Evolutionary conservation across 1,140 invertebrate species (phyloP), one percentile per base, ranked within the genome.

Genomic region (Pseudobourletiella spinata): DNA sequence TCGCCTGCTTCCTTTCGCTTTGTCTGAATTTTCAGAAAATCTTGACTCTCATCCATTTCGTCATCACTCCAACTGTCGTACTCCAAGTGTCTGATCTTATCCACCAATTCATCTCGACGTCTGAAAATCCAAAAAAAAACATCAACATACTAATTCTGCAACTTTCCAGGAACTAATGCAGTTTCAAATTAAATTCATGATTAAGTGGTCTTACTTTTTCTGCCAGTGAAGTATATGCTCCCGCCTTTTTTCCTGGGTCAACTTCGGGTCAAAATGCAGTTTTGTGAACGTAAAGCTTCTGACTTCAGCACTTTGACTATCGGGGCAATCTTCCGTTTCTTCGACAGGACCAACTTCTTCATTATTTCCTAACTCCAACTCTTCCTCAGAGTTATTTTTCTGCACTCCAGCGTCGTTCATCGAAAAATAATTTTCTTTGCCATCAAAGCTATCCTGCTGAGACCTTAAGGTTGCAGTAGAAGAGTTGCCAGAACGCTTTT

Each of bases 51-150:
- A 46, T 68, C 66, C n/a, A 48, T 43, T 30, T 69, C 68, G 25
- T 60, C 60, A 15, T 69, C 68, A 61, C 59, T 67, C 20, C 30
- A 58, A 1, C 32, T 57, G 30, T 61, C 56, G 15, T 50, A 43
- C 43, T 69, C 64, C 6, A 69, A 25, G 16, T 64, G 61, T 42
- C 68, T n/a, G 35, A 69, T 64, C 29, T 69, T 66, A n/a, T 66
- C 64, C 8, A 66, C 30, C 16, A 69, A 50, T 24, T 50, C 50
- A 50, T 69, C 68, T 46, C 68, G 46, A 1, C 64, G 29, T 4
- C 68, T 69, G 50, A 22, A 62, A 60, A 60, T 35, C 20, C 26
- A 24, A 57, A 26, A 22, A 8, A 52, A 52, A 52, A 52, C n/a
- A n/a, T n/a, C n/a, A n/a, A n/a, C n/a, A n/a, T n/a, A n/a, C n/a